These are phyloP conservation scores for Melanotus villosus DNA, from an alignment of 2,888 invertebrate species.

Conservation along the genomic window DNA sequence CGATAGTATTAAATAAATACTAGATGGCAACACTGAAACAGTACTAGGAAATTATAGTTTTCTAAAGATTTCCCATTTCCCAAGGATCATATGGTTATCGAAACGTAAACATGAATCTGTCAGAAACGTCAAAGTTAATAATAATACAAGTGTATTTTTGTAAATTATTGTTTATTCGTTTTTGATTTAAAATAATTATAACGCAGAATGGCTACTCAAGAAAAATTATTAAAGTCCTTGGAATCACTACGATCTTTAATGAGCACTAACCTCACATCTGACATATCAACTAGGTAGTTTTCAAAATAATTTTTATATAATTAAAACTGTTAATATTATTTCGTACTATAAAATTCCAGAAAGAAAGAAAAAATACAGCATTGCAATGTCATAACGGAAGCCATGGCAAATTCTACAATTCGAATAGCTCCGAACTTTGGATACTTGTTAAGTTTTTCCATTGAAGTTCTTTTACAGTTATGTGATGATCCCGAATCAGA, in stretches of 20 bases:
- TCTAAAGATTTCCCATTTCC: too few species aligned
- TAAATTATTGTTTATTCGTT: neutral
- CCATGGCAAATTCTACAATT: conserved; percentile 76
- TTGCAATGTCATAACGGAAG: conserved; percentile 81
- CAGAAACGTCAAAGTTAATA: conserved; percentile 1
- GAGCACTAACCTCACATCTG: conserved; percentile 53
- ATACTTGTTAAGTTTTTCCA: conserved; percentile 78
- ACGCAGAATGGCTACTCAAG: conserved; percentile 65
- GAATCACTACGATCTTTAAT: conserved; percentile 60
- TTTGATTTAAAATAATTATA: conserved; percentile 3
- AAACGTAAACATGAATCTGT: conserved; percentile 18
- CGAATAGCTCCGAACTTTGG: conserved; percentile 75
- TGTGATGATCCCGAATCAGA: conserved; percentile 86
- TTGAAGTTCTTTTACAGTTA: conserved; percentile 79
- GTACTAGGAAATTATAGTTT: too few species aligned
- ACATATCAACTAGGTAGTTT: conserved; percentile 51
- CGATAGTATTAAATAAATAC: too few species aligned
- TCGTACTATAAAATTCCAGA: conserved; percentile 70
- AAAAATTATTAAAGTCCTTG: conserved; percentile 66
- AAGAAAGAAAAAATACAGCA: conserved; percentile 84
- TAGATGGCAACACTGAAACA: too few species aligned
- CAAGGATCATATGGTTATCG: neutral
- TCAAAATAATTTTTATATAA: too few species aligned
- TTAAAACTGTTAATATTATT: too few species aligned
- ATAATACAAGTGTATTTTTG: conserved; percentile 1